These are phyloP conservation scores for Hydroisotoma schaefferi DNA, from an alignment of 2,888 invertebrate species.

Conservation along the genomic window DNA sequence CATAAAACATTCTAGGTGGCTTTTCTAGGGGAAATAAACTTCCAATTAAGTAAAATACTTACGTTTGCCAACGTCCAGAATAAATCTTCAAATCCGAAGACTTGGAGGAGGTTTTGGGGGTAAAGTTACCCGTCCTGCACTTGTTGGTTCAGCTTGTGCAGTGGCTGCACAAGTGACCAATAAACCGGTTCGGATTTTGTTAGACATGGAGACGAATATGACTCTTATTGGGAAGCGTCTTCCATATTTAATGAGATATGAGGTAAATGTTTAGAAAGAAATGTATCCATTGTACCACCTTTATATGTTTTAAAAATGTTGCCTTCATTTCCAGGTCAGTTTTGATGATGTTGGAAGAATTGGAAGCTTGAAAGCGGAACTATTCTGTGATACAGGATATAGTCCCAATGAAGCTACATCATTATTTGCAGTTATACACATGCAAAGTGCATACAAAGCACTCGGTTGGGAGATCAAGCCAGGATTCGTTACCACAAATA, in stretches of 20 bases:
- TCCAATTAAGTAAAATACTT: too few relatives aligned
- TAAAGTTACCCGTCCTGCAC: slow-evolving; percentile 63
- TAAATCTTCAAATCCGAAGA: slow-evolving; percentile 68
- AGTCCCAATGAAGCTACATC: slow-evolving; percentile 47
- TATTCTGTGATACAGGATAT: slow-evolving; percentile 51
- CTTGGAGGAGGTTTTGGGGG: slow-evolving; percentile 76
- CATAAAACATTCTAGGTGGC: too few relatives aligned
- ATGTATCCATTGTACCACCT: not conserved
- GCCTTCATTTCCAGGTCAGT: slow-evolving; percentile 45
- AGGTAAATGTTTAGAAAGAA: slow-evolving; percentile 55
- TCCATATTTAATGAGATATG: slow-evolving; percentile 62
- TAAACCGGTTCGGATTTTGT: slow-evolving; percentile 67
- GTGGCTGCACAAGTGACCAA: slow-evolving; percentile 64
- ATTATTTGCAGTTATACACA: slow-evolving; percentile 26
- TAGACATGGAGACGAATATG: slow-evolving; percentile 71
- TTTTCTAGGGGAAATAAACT: too few relatives aligned
- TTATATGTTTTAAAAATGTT: not conserved
- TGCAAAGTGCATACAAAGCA: slow-evolving; percentile 50
- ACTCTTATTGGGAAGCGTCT: slow-evolving; percentile 65
- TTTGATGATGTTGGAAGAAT: slow-evolving; percentile 51
- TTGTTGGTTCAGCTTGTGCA: slow-evolving; percentile 64
- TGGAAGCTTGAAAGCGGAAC: slow-evolving; percentile 50
- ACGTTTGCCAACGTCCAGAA: too few relatives aligned
- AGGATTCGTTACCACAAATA: slow-evolving; percentile 50
- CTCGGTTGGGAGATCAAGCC: slow-evolving; percentile 52